Evolutionary conservation across 2,888 invertebrate genomes (phyloP).

Genomic region (Drosophila anomelani): DNA sequence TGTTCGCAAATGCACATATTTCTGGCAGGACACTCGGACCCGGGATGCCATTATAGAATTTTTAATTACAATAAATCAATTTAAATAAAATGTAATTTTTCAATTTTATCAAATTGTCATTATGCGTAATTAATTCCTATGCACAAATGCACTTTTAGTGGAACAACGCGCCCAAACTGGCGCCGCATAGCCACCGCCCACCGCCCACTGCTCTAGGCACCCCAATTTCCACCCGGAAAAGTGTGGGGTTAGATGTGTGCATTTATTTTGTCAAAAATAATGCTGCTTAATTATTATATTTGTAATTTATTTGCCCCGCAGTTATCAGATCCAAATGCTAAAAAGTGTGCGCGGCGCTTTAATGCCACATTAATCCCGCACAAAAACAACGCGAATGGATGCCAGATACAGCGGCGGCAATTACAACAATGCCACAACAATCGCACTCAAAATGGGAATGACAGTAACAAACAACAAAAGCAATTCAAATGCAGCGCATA

Average conservation of each 20-base stretch:
- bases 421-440: slow-evolving; percentile 51
- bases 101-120: slow-evolving; percentile 83
- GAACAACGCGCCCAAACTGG: slow-evolving; percentile 21
- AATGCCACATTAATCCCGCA: slow-evolving; percentile 74
- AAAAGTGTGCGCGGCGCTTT: slow-evolving; percentile 65
- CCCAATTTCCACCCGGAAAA: slow-evolving; percentile 39
- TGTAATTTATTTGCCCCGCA: slow-evolving; percentile 80
- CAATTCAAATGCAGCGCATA: slow-evolving; percentile 79
- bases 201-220: not conserved
- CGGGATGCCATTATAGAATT: slow-evolving; percentile 64
- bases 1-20: slow-evolving; percentile 34
- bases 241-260: slow-evolving; percentile 18
- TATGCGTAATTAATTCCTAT: slow-evolving; percentile 83
- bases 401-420: slow-evolving; percentile 33
- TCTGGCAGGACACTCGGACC: slow-evolving; percentile 10
- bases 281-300: slow-evolving; percentile 82
- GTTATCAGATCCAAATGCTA: slow-evolving; percentile 73
- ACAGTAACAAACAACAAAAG: slow-evolving; percentile 76
- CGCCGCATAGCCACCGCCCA: slow-evolving; percentile 41
- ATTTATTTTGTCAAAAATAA: slow-evolving; percentile 79
- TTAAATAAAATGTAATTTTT: slow-evolving; percentile 82
- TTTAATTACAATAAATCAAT: slow-evolving; percentile 83
- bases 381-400: slow-evolving; percentile 22
- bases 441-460: slow-evolving; percentile 70
- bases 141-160: slow-evolving; percentile 73